Evolutionary conservation across 2,888 invertebrate genomes (phyloP).

Genomic region (Eristalinus sepulchralis): DNA sequence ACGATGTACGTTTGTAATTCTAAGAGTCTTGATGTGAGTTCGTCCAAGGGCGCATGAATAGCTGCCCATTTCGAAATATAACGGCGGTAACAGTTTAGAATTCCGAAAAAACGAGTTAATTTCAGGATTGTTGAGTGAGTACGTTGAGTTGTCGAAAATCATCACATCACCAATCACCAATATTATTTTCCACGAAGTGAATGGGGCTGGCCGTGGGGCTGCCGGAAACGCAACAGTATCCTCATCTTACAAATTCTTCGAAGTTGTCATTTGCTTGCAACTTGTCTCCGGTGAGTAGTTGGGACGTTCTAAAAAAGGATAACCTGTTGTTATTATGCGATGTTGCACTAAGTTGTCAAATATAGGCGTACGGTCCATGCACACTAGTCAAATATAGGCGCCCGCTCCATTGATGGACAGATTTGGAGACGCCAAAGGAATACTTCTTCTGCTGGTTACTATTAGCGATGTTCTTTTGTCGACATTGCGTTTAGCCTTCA

Average conservation of each 20-base stretch:
- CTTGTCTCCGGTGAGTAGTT: background rate
- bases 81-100: slow-evolving; percentile 42
- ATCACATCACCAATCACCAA: background rate
- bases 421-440: background rate
- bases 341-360: background rate
- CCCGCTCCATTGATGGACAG: background rate
- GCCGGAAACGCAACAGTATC: background rate
- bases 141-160: background rate
- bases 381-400: background rate
- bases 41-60: background rate
- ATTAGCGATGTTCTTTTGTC: background rate
- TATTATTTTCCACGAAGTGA: slow-evolving; percentile 5
- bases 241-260: background rate
- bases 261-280: background rate
- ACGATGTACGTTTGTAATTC: slow-evolving; percentile 12
- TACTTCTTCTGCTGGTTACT: background rate
- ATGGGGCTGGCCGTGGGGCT: background rate
- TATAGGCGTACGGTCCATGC: background rate
- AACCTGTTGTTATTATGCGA: background rate
- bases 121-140: background rate
- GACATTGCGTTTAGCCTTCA: no score
- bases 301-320: background rate
- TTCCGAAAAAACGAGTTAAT: slow-evolving; percentile 12
- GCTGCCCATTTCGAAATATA: slow-evolving; percentile 15
- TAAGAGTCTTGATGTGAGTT: slow-evolving; percentile 6